These are phyloP conservation scores for Plecturocebus donacophilus DNA, from an alignment of 2,113 vertebrate genomes.

Conservation along the genomic window DNA sequence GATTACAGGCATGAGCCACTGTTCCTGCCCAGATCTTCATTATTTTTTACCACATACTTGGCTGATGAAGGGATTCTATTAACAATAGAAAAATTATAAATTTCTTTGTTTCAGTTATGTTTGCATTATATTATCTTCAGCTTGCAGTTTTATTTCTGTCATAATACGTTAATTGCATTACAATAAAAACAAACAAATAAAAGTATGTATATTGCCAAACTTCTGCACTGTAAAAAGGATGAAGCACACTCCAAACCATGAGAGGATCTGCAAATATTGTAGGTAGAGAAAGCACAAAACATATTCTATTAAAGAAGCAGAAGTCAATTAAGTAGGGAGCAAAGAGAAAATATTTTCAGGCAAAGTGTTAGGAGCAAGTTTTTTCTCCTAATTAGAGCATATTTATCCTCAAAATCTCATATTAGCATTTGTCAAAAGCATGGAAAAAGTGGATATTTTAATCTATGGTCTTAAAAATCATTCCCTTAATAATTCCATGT, in stretches of 20 bases:
- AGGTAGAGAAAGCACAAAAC: not conserved
- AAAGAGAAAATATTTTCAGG: not conserved
- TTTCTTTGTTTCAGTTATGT: not conserved
- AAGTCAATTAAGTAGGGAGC: not conserved
- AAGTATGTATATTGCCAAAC: not conserved
- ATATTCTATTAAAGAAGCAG: not conserved
- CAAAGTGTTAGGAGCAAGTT: not conserved
- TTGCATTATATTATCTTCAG: constrained; percentile 25
- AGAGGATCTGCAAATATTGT: not conserved
- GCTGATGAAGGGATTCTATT: not conserved
- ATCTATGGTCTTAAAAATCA: not conserved
- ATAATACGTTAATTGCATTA: not conserved
- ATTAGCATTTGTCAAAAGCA: not conserved
- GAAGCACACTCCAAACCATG: not conserved
- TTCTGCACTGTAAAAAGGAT: not conserved
- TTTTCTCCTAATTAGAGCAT: not conserved
- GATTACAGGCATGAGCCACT: no score
- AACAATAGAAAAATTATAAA: not conserved
- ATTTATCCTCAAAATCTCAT: not conserved
- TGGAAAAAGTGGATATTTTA: not conserved
- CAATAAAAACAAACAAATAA: not conserved
- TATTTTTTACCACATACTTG: not conserved
- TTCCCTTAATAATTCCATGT: not conserved
- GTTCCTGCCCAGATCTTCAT: not conserved
- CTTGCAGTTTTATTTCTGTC: not conserved